Evolutionary conservation across 2,797 vertebrate species (phyloP), one percentile per base, ranked within the genome.

Genomic region (Enteromius trimaculatus): DNA sequence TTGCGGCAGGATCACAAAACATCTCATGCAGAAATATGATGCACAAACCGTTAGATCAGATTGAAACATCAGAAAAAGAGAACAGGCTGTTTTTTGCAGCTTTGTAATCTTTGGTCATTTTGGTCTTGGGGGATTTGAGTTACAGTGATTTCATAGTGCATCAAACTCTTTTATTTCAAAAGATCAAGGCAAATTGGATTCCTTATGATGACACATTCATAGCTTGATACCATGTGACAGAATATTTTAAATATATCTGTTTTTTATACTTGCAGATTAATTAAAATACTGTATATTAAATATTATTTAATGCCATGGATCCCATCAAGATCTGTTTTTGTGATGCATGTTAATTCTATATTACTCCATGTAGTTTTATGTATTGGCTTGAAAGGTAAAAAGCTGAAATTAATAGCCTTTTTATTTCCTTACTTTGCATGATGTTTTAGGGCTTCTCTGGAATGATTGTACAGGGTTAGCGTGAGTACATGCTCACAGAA

Each of bases 401-500:
- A 71, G 17, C 23, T 26, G 29, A 80, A 29, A 83, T 17, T 42
- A 49, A 76, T 75, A 39, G 34, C 17, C 44, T 72, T 80, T 72
- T 77, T n/a, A 68, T 80, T 62, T 72, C 19, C n/a, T 82, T 29
- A 75, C 11, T 58, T 44, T 64, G 47, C 9, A 44, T 44, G 19
- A 82, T 47, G 37, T 74, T 83, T 79, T 69, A 55, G 60, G 37
- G 39, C 58, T 80, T 19, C 19, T 58, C 47, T 79, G 77, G 29
- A 77, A 65, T 82, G 31, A 65, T 39, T 76, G 31, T 55, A 66
- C 31, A 65, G 58, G 21, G 70, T 58, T 72, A 75, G 78, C 77
- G 17, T 79, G 80, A 79, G 85, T 77, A 84, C 55, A 75, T 42
- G 60, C 62, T 44, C 81, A 77, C 64, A 84, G 51, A 87, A 71